phyloP scores from a whole-genome alignment of 1,140 invertebrate species.

The Eulimnadia texana region DNA sequence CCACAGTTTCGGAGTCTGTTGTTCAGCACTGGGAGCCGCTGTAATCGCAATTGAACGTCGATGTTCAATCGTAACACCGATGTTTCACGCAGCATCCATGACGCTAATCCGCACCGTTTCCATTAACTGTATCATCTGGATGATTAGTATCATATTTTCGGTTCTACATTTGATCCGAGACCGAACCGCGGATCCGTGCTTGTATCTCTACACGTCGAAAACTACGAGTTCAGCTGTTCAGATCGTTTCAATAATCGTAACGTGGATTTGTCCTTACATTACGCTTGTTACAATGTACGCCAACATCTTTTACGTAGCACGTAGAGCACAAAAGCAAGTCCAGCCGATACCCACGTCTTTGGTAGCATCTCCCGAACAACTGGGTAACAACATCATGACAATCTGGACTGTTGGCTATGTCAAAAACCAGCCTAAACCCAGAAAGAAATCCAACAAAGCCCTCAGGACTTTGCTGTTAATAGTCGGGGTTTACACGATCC shows the following conservation, averaged over 20 bases:
- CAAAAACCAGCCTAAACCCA: neutral
- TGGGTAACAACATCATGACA: neutral
- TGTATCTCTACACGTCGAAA: neutral
- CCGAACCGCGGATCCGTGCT: neutral
- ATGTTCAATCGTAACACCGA: conserved; percentile 2
- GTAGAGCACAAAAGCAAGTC: conserved; percentile 1
- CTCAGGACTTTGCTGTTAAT: conserved; percentile 8
- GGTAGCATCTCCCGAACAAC: neutral
- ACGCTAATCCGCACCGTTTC: neutral
- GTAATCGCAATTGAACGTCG: conserved; percentile 9
- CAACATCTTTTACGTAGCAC: conserved; percentile 12
- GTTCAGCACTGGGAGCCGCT: conserved; percentile 1
- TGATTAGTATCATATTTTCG: neutral
- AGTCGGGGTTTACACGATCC: neutral
- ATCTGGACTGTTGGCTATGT: neutral
- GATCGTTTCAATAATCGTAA: neutral
- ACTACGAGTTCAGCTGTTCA: neutral
- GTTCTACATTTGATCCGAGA: neutral
- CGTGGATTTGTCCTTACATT: neutral
- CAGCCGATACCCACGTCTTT: neutral
- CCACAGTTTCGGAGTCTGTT: conserved; percentile 8
- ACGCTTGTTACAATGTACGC: conserved; percentile 6
- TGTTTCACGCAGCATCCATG: conserved; percentile 2
- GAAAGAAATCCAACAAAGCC: conserved; percentile 11
- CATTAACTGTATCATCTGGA: neutral